Evolutionary conservation across 1,140 invertebrate species (phyloP).

Genomic region (Colletes gigas): DNA sequence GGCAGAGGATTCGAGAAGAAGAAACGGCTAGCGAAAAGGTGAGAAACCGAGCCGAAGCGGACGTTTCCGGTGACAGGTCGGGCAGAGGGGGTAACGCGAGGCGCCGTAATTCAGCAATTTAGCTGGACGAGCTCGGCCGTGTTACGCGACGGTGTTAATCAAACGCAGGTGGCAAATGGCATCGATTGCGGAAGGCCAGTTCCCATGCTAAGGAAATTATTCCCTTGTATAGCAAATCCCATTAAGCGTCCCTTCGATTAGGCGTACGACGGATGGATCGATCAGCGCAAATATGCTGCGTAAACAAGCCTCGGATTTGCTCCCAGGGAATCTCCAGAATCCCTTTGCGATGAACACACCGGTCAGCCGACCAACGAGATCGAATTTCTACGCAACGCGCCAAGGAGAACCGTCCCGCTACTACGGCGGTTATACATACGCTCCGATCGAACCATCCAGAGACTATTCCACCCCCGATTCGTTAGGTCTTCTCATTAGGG

Average conservation of each 20-base stretch:
- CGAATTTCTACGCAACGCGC: constrained; percentile 32
- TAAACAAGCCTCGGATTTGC: constrained; percentile 62
- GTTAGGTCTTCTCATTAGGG: constrained; percentile 45
- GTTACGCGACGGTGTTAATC: constrained; percentile 57
- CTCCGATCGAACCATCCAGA: constrained; percentile 1
- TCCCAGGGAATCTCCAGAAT: constrained; percentile 40
- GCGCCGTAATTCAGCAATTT: constrained; percentile 51
- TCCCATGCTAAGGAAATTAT: constrained; percentile 63
- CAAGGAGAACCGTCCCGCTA: not conserved
- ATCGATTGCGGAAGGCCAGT: constrained; percentile 55
- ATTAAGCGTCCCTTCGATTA: constrained; percentile 66
- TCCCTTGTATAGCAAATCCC: constrained; percentile 65
- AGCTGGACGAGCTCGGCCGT: constrained; percentile 30
- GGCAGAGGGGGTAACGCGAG: not conserved
- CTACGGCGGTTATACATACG: too few relatives aligned
- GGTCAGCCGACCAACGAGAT: constrained; percentile 19
- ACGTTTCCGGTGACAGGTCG: too few relatives aligned
- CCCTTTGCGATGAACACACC: constrained; percentile 54
- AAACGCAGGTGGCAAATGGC: constrained; percentile 66
- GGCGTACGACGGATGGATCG: constrained; percentile 56
- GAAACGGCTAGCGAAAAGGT: too few relatives aligned
- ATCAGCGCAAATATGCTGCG: constrained; percentile 62
- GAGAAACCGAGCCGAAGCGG: too few relatives aligned
- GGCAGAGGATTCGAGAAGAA: too few relatives aligned
- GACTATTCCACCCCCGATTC: constrained; percentile 36